These are phyloP conservation scores for Atta cephalotes DNA, from an alignment of 1,140 invertebrate species.

Conservation along the genomic window DNA sequence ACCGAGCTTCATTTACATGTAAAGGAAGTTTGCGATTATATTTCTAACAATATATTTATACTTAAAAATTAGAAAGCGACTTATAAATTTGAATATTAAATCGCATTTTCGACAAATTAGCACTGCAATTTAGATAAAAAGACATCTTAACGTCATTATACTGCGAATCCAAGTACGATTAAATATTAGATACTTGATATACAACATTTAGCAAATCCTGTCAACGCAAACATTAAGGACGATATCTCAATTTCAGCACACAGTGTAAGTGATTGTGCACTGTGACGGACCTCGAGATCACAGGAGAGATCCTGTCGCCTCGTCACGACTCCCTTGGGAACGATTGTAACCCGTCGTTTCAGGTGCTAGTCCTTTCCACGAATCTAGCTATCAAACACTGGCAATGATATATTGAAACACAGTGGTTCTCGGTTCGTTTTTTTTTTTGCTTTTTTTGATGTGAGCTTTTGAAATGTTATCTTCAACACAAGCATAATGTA, in stretches of 20 bases:
- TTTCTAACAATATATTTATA: neutral
- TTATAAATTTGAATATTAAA: neutral
- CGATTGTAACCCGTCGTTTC: slow-evolving; percentile 8
- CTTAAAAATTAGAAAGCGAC: neutral
- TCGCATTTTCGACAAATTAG: neutral
- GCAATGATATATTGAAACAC: slow-evolving; percentile 58
- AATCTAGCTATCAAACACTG: neutral
- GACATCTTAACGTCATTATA: neutral
- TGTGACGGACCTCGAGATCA: slow-evolving; percentile 30
- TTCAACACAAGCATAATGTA: neutral
- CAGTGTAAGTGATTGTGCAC: neutral
- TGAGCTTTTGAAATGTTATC: neutral
- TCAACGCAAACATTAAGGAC: neutral
- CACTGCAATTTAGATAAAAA: neutral
- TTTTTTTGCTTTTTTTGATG: neutral
- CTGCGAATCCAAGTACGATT: neutral
- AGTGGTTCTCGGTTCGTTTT: neutral
- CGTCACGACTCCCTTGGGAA: slow-evolving; percentile 34
- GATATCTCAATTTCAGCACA: slow-evolving; percentile 25
- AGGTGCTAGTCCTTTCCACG: slow-evolving; percentile 19
- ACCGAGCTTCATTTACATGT: too few species aligned
- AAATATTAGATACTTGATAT: neutral
- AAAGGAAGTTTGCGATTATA: too few species aligned
- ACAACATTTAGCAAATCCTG: slow-evolving; percentile 8
- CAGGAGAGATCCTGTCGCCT: slow-evolving; percentile 37